Evolutionary conservation across 2,888 invertebrate genomes (phyloP).

Genomic region (Drosophila austrosaltans): DNA sequence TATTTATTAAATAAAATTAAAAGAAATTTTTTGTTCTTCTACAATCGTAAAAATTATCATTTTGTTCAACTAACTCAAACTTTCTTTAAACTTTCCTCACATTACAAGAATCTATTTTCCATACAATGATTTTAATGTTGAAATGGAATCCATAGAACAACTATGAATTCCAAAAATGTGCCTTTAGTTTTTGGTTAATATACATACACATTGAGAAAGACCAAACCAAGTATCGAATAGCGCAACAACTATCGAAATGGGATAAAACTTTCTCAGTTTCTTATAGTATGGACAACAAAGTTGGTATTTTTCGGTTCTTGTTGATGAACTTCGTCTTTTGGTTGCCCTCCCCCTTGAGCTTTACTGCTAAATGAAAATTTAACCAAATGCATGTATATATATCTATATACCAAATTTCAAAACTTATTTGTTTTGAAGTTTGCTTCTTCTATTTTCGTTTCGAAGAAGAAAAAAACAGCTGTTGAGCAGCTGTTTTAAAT

Average conservation of each 20-base stretch:
- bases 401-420: neutral
- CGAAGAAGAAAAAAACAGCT: neutral
- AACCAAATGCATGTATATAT: neutral
- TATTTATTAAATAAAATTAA: no score
- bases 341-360: slow-evolving; percentile 1
- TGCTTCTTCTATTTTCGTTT: neutral
- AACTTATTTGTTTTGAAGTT: slow-evolving; percentile 3
- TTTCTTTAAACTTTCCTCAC: no score
- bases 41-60: no score
- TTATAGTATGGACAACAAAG: neutral
- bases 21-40: no score
- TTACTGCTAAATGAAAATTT: neutral
- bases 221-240: neutral
- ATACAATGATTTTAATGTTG: no score
- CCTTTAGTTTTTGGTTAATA: no score
- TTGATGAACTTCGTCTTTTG: neutral
- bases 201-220: no score
- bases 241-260: neutral
- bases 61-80: no score
- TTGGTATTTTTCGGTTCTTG: neutral
- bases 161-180: no score
- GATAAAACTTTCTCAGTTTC: neutral
- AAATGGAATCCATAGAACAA: no score
- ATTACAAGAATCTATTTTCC: no score
- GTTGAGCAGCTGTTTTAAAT: slow-evolving; percentile 10